phyloP scores from a whole-genome alignment of 2,888 invertebrate genomes.

The Idaea biselata region DNA sequence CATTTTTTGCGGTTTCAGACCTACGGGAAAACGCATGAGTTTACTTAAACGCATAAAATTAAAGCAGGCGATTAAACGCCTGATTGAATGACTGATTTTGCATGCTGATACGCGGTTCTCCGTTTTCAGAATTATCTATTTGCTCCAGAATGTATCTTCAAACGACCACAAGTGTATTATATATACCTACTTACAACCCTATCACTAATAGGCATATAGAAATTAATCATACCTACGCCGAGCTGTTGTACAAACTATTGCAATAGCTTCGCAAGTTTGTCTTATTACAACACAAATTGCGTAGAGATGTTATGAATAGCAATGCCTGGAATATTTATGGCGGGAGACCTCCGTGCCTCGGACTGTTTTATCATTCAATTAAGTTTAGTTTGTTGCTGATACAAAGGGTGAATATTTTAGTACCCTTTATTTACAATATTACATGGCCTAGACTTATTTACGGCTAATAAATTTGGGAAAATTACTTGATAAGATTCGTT shows the following conservation, averaged over 20 bases:
- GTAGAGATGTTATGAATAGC: constrained; percentile 26
- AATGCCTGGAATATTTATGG: constrained; percentile 21
- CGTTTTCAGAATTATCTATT: too few species aligned
- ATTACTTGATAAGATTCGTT: neutral
- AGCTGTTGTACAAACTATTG: neutral
- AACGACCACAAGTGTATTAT: neutral
- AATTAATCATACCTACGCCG: neutral
- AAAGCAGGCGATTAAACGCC: too few species aligned
- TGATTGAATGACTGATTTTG: too few species aligned
- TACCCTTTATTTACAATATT: neutral
- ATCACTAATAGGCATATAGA: neutral
- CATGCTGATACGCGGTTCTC: too few species aligned
- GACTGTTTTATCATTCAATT: constrained; percentile 29
- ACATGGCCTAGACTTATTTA: too few species aligned
- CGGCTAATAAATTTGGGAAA: neutral
- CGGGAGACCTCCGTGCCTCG: constrained; percentile 14
- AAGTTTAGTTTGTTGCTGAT: constrained; percentile 13
- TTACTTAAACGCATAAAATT: too few species aligned
- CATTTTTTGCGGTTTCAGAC: too few species aligned
- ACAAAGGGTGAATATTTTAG: neutral
- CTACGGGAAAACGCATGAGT: too few species aligned
- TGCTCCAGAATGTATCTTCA: too few species aligned
- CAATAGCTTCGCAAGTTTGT: neutral
- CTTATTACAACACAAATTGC: constrained; percentile 23
- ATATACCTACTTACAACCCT: neutral